Evolutionary conservation across 2,113 vertebrate genomes (phyloP).

Genomic region (Tor tambroides): DNA sequence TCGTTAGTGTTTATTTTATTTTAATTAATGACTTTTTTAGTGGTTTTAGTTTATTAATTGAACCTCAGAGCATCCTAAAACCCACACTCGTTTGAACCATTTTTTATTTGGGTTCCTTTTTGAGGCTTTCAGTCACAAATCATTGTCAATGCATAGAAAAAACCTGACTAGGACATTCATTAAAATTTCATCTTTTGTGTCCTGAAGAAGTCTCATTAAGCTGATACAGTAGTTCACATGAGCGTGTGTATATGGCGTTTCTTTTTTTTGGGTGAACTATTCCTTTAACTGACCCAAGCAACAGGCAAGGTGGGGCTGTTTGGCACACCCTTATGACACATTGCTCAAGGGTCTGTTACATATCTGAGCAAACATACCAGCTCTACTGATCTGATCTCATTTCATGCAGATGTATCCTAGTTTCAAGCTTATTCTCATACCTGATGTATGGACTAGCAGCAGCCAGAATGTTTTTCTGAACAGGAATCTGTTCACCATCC

Average conservation of each 20-base stretch:
- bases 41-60: neutral
- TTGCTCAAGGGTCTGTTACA: conserved; percentile 32
- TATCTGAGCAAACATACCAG: conserved; percentile 31
- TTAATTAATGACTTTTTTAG: neutral
- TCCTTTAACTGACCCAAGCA: neutral
- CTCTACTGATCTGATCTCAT: neutral
- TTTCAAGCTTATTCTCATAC: conserved; percentile 64
- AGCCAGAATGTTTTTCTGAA: conserved; percentile 96
- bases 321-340: conserved; percentile 44
- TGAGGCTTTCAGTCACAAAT: neutral
- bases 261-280: neutral
- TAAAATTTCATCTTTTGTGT: too few species aligned
- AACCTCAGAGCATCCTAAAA: neutral
- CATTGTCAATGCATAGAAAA: neutral
- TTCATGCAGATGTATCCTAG: neutral
- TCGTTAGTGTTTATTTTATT: neutral
- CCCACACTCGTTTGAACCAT: neutral
- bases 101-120: neutral
- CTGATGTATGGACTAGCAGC: conserved; percentile 95
- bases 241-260: neutral
- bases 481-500: conserved; percentile 90
- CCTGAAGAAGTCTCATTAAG: neutral
- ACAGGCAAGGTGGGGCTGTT: conserved; percentile 20
- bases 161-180: neutral
- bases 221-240: neutral